Percentiles rank a stretch among this genome's conserved stretches.
phyloP scores from a whole-genome alignment of 2,797 vertebrate species.

The Poecilia wingei region DNA sequence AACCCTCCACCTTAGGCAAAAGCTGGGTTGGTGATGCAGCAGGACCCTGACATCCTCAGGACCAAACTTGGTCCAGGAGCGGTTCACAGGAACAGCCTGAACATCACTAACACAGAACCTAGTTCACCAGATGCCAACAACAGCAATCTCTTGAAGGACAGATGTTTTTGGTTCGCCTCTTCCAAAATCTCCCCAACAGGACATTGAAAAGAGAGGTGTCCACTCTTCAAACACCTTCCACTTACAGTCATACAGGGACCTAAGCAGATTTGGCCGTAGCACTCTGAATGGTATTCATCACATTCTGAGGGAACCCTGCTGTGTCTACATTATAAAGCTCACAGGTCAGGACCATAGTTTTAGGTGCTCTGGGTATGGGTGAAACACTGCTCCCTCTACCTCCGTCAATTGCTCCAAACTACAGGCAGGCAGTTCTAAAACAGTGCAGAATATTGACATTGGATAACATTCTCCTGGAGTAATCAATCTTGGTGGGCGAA shows the following conservation, averaged over 20 bases:
- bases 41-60: neutral
- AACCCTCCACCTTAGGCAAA: neutral
- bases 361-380: neutral
- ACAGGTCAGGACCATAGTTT: neutral
- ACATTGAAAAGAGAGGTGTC: neutral
- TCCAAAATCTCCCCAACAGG: neutral
- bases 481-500: too few species aligned
- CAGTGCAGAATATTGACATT: too few species aligned
- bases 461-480: too few species aligned
- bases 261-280: neutral
- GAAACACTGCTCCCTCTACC: neutral
- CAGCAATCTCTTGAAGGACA: neutral
- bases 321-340: neutral
- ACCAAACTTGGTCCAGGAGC: neutral
- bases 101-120: slow-evolving; percentile 1
- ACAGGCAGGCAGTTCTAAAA: too few species aligned
- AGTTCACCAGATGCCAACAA: neutral
- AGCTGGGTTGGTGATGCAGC: neutral
- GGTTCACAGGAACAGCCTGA: neutral
- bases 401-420: neutral
- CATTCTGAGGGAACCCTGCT: neutral
- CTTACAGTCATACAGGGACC: neutral
- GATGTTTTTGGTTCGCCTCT: neutral
- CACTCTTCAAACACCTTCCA: neutral
- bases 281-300: neutral